Percentiles rank a stretch among this genome's conserved stretches.
phyloP scores from a whole-genome alignment of 2,797 vertebrate species.

The Takifugu ocellatus region DNA sequence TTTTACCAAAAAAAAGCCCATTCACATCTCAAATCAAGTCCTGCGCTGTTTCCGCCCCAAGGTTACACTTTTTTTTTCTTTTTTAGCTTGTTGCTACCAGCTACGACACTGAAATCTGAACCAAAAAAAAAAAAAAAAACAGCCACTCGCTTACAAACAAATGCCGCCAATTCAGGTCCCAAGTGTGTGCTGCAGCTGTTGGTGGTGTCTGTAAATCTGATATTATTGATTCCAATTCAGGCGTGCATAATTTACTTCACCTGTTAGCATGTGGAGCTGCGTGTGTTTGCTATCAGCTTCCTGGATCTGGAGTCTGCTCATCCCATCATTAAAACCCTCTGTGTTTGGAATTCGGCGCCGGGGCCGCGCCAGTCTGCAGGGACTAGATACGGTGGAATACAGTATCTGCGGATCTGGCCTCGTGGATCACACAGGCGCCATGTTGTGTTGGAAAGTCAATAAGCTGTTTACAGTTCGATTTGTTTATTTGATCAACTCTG shows the following conservation, averaged over 20 bases:
- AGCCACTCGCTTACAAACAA: background rate
- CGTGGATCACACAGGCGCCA: conserved; percentile 32
- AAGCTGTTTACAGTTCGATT: conserved; percentile 44
- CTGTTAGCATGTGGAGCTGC: conserved; percentile 13
- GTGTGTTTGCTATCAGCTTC: conserved; percentile 19
- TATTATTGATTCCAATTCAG: too few species aligned
- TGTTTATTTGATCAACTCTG: conserved; percentile 53
- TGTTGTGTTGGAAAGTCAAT: conserved; percentile 60
- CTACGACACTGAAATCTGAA: conserved; percentile 18
- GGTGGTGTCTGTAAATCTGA: too few species aligned
- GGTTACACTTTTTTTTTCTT: background rate
- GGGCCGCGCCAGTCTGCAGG: conserved; percentile 45
- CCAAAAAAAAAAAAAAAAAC: background rate
- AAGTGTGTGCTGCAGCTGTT: background rate
- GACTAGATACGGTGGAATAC: conserved; percentile 43
- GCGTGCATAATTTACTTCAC: conserved; percentile 2
- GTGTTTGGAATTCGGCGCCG: conserved; percentile 53
- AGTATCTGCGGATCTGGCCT: conserved; percentile 53
- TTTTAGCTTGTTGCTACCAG: background rate
- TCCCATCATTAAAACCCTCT: conserved; percentile 36
- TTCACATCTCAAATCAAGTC: conserved; percentile 32
- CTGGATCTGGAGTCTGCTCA: conserved; percentile 27
- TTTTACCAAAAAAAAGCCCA: conserved; percentile 15
- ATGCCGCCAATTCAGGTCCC: conserved; percentile 9
- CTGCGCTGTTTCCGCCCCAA: background rate